A percentile compares a stretch with the other conserved stretches of the same genome.
phyloP scores from a whole-genome alignment of 2,888 invertebrate genomes.

The Rutpela maculata region DNA sequence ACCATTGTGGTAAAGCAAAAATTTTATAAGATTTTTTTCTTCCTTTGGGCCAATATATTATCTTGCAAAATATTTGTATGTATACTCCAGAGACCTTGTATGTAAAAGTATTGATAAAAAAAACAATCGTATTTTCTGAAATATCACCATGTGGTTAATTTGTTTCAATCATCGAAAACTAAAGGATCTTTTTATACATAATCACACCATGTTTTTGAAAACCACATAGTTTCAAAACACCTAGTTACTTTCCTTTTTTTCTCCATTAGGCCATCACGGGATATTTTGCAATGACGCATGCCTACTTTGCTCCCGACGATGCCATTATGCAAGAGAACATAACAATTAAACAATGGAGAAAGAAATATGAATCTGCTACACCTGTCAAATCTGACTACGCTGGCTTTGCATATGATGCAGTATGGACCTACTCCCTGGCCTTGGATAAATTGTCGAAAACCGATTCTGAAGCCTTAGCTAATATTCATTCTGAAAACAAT shows the following conservation, averaged over 20 bases:
- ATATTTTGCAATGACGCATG: constrained; percentile 82
- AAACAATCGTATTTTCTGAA: no score
- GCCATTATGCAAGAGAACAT: constrained; percentile 80
- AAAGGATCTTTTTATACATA: no score
- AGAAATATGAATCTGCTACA: constrained; percentile 72
- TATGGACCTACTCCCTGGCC: constrained; percentile 87
- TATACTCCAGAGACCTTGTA: no score
- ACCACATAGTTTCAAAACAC: no score
- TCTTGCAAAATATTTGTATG: no score
- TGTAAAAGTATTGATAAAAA: no score
- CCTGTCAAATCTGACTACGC: constrained; percentile 78
- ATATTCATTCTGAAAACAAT: constrained; percentile 76
- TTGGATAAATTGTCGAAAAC: constrained; percentile 79
- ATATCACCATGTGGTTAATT: no score
- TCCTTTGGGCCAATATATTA: no score
- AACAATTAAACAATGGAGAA: constrained; percentile 80
- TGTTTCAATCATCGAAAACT: no score
- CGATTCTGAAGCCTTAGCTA: constrained; percentile 77
- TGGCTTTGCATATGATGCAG: constrained; percentile 87
- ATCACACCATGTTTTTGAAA: no score
- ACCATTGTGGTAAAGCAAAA: no score
- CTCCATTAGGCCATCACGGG: constrained; percentile 80
- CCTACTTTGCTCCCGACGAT: constrained; percentile 80
- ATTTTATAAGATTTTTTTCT: no score
- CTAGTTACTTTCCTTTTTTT: neutral